Base-by-base conservation (phyloP, 1,140 invertebrate genomes). In the Pteromalus puparum region DNA sequence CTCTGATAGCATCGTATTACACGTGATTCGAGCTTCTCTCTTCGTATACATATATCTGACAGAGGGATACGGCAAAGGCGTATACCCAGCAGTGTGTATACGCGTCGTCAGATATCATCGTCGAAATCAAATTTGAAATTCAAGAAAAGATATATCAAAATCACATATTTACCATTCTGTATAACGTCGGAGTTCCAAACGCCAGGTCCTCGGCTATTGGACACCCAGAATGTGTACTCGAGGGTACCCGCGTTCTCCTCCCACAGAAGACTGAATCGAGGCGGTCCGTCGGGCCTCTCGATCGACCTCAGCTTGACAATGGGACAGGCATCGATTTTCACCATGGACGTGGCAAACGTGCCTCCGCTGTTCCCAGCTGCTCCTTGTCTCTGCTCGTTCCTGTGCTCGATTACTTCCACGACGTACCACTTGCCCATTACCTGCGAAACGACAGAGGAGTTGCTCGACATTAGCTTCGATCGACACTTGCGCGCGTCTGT, bases 351-450 rank as follows among this genome's bases (percentile, higher is more conserved):
- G 10, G 12, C 73, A 21, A 74, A 76, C 12, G 1, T 9, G 28
- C 15, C 26, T 34, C 21, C 6, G 24, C 1, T 7, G 15, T n/a
- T 24, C 28, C 12, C 38, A 3, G 26, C 30, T 28, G 26, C 53
- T 12, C 13, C 28, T 15, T 74, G 75, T 7, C 76, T 28, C 5
- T 28, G 13, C 13, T 76, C 73, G 38, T 1, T 30, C 26, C 26
- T 85, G 38, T 85, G 84, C 65, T 82, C 84, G 34, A 85, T 77
- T 12, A 85, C 79, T 38, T 85, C 79, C 1, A 85, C 84, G n/a
- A 85, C 79, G 84, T 85, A 85, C 84, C 84, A 85, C 30, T 85
- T 85, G 34, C 84, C 84, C 84, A 85, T 81, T 24, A 70, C 61
- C 84, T 85, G 68, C 21, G 42, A 26, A 81, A 46, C 6, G 34